These are phyloP conservation scores for Oscheius sp. DNA, from an alignment of 2,888 invertebrate genomes.

Conservation along the genomic window DNA sequence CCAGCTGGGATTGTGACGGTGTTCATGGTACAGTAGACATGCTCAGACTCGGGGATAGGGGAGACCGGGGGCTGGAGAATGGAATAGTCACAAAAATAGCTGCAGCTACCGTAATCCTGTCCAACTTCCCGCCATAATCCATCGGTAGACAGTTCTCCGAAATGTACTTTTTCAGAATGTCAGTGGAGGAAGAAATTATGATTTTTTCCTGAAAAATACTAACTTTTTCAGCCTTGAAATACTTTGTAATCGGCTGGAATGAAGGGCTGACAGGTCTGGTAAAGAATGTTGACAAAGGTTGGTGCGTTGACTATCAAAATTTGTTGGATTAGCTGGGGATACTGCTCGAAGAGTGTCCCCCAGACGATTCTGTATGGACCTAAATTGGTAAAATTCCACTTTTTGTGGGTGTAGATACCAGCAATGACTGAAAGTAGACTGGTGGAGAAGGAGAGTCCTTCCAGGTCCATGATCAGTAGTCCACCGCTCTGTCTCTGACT, in stretches of 20 bases:
- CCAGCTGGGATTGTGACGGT: slow-evolving; percentile 52
- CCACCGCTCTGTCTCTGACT: slow-evolving; percentile 62
- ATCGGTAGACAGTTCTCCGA: slow-evolving; percentile 30
- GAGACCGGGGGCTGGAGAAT: slow-evolving; percentile 39
- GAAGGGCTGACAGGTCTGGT: slow-evolving; percentile 69
- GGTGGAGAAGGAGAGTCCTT: slow-evolving; percentile 64
- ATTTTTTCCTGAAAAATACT: slow-evolving; percentile 48
- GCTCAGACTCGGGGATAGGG: slow-evolving; percentile 49
- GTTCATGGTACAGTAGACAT: slow-evolving; percentile 41
- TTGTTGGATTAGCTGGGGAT: slow-evolving; percentile 66
- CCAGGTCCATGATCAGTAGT: slow-evolving; percentile 67
- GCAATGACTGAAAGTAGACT: slow-evolving; percentile 66
- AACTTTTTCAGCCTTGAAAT: not conserved
- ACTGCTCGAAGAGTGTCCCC: slow-evolving; percentile 72
- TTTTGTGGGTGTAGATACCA: slow-evolving; percentile 41
- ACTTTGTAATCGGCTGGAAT: slow-evolving; percentile 68
- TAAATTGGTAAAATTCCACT: slow-evolving; percentile 11
- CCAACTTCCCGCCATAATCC: slow-evolving; percentile 41
- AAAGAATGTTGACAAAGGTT: slow-evolving; percentile 68
- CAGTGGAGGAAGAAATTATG: slow-evolving; percentile 44
- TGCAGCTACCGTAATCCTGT: slow-evolving; percentile 4
- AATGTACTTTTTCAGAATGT: slow-evolving; percentile 35
- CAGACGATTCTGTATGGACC: slow-evolving; percentile 72
- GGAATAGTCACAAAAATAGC: not conserved
- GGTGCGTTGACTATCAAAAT: slow-evolving; percentile 70